Evolutionary conservation across 1,140 invertebrate species (phyloP), one percentile per base, ranked within the genome.

Genomic region (Apocrypta bakeri): DNA sequence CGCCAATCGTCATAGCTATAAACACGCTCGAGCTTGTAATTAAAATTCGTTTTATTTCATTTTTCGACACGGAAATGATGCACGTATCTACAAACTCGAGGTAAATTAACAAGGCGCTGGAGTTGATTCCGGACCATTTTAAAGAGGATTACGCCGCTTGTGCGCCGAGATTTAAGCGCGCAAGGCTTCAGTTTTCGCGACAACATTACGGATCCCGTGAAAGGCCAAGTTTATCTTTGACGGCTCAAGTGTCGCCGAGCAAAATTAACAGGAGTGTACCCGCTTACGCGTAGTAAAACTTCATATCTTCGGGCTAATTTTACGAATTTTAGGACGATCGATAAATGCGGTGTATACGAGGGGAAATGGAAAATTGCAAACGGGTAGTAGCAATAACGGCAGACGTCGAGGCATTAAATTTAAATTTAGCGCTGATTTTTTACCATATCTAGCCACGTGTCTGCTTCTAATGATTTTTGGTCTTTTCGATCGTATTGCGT

Each of bases 121-220:
- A 85, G 87, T 88, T 89, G 88, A 89, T 89, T 87, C 88, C 86
- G 83, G 85, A 84, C 84, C 85, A 84, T 85, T 89, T 88, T 88
- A 87, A 87, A 87, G 85, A 86, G 88, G 88, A 88, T 88, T 89
- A 88, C 86, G 85, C 24, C 83, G 68, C 83, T 37, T 12, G 71
- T 40, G 79, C 74, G 17, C 8, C 48, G 48, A 66, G 48, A 64
- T 68, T 74, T 64, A 63, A 25, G 25, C 11, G 25, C 64, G 24
- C 21, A 14, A 29, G 73, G 29, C 73, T 61, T 75, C 73, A 75
- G 48, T 75, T 75, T 75, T 75, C 73, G 21, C 42, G 71, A 42
- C 37, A 48, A 73, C 71, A 73, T 73, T 73, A 73, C 68, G 24
- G 24, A 40, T n/a, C 68, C 7, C 31, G 68, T 71, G 40, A 42